phyloP scores from a whole-genome alignment of 1,140 invertebrate genomes.

The Zaprionus africanus region DNA sequence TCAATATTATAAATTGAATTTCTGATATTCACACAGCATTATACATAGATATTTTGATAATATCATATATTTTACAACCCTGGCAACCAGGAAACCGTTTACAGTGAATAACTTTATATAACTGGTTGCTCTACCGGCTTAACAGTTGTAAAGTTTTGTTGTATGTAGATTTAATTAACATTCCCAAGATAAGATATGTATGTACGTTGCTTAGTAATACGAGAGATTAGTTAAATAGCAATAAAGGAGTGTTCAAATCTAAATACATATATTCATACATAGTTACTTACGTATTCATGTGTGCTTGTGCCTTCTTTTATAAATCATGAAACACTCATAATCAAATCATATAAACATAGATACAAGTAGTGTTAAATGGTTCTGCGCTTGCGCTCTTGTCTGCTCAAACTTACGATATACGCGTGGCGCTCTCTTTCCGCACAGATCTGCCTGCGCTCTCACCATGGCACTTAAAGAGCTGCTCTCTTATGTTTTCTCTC shows the following conservation, averaged over 20 bases:
- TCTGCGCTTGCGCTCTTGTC: constrained; percentile 34
- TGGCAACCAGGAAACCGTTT: constrained; percentile 4
- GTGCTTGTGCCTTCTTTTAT: neutral
- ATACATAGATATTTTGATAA: too few species aligned
- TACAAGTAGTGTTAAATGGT: neutral
- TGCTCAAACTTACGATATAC: constrained; percentile 56
- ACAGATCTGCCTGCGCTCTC: constrained; percentile 17
- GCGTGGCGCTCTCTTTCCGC: neutral
- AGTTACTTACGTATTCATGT: too few species aligned
- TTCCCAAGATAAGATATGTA: constrained; percentile 3
- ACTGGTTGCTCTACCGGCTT: constrained; percentile 1
- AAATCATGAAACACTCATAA: constrained; percentile 2
- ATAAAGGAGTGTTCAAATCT: neutral
- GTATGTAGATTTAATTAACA: neutral
- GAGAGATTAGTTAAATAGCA: neutral
- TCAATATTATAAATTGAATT: too few species aligned
- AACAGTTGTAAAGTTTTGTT: neutral
- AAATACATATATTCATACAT: neutral
- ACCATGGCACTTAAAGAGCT: neutral
- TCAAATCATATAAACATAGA: constrained; percentile 2
- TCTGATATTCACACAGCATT: too few species aligned
- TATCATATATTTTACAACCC: too few species aligned
- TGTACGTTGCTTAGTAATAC: neutral
- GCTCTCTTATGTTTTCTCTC: constrained; percentile 12
- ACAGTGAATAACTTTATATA: neutral